Evolutionary conservation across 2,888 invertebrate genomes (phyloP).

Genomic region (Pandemis heparana): DNA sequence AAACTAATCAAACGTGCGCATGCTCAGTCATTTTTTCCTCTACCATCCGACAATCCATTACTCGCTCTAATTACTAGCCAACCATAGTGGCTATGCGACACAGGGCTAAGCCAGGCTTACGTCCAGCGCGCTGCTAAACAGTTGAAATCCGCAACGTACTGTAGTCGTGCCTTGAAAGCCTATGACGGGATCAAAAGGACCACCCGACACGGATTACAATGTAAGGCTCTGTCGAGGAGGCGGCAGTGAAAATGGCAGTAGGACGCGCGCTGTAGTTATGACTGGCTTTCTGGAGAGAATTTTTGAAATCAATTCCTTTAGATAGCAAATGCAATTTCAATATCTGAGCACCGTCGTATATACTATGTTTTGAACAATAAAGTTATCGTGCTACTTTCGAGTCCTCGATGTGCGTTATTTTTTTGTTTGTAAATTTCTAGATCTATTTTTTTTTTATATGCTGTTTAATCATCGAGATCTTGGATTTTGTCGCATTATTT

Average conservation of each 20-base stretch:
- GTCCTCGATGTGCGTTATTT: too few relatives aligned
- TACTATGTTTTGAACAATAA: too few relatives aligned
- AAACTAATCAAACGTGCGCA: neutral
- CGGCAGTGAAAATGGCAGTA: slow-evolving; percentile 16
- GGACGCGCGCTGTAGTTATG: neutral
- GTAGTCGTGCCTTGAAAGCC: slow-evolving; percentile 80
- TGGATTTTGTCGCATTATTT: neutral
- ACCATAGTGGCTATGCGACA: slow-evolving; percentile 73
- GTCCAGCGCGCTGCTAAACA: slow-evolving; percentile 70
- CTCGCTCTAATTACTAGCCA: slow-evolving; percentile 69
- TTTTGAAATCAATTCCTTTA: too few relatives aligned
- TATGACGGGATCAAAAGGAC: slow-evolving; percentile 79
- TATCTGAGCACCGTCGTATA: too few relatives aligned
- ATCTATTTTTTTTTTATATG: too few relatives aligned
- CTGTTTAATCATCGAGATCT: too few relatives aligned
- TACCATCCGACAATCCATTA: slow-evolving; percentile 51
- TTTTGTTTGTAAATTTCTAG: too few relatives aligned
- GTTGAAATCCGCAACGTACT: slow-evolving; percentile 70
- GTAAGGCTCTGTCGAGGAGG: slow-evolving; percentile 43
- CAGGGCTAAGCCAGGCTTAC: slow-evolving; percentile 75
- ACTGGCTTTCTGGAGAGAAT: too few relatives aligned
- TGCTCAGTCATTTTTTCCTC: neutral
- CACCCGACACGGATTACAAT: slow-evolving; percentile 54
- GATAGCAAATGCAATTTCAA: too few relatives aligned
- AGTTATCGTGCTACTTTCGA: too few relatives aligned